Evolutionary conservation across 1,140 invertebrate genomes (phyloP), one percentile per base, ranked within the genome.

Genomic region (Octopus sinensis): DNA sequence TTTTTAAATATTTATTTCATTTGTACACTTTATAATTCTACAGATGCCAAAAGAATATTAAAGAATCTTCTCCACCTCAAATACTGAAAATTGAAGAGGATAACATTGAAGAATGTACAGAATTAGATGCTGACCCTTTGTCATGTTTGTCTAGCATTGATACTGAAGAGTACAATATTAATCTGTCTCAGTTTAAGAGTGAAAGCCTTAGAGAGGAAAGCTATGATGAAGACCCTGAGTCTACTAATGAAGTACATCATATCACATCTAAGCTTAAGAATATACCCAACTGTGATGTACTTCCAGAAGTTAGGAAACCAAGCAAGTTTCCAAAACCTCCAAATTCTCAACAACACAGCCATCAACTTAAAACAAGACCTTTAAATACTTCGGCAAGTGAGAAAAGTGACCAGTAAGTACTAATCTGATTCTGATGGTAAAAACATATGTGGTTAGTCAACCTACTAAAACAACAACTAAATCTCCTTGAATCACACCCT

Each of bases 21-120:
- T 78, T 52, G 5, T 53, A n/a, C 30, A 51, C 54, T 79, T 54
- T 71, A 54, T 73, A 30, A 76, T n/a, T 80, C 77, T 68, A n/a
- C 83, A 89, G 88, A 83, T 82, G 87, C 77, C 87, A 87, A 85
- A 81, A 84, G 68, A 82, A 85, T 52, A 87, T 89, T 53, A 52
- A 85, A 43, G 86, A 84, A 68, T 76, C 82, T 10, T 85, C 85
- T 81, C 86, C 85, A 23, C 87, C 88, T 12, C 87, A 89, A 79
- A 85, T 89, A 6, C 80, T 89, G 54, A 84, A 84, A 4, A 85
- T 89, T 81, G 85, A 87, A 81, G 82, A 84, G 82, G 83, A 85
- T 7, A 52, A 68, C 53, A 79, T 81, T 73, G 85, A 86, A 71
- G 81, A 84, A 82, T 79, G 56, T 86, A 52, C 85, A 84, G 6